A percentile compares a stretch with the other conserved stretches of the same genome.
Conservation (phyloP, 2,797 vertebrate genomes). For the Tachyglossus aculeatus region DNA sequence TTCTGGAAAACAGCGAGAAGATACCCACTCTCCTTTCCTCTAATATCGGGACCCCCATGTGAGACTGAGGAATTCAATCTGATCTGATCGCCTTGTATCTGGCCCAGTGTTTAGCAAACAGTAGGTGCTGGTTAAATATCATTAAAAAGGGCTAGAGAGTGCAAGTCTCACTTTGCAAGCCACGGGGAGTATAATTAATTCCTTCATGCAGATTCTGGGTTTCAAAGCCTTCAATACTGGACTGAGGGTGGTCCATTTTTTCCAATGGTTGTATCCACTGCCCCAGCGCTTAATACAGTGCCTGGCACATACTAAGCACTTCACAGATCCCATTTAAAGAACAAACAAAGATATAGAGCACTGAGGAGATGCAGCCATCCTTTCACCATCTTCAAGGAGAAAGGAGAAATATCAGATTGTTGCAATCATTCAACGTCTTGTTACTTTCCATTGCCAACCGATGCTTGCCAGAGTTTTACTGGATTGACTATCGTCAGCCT, state of each 20-base stretch:
- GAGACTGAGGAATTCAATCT: background rate
- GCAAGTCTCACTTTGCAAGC: background rate
- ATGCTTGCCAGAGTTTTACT: too few relatives aligned
- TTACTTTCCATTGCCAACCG: too few relatives aligned
- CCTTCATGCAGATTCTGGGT: background rate
- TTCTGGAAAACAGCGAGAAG: too few relatives aligned
- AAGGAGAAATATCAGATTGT: too few relatives aligned
- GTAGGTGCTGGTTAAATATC: too few relatives aligned
- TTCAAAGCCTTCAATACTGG: background rate
- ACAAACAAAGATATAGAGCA: background rate
- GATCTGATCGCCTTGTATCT: too few relatives aligned
- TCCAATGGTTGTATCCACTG: background rate
- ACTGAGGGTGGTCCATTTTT: background rate
- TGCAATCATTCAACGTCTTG: too few relatives aligned
- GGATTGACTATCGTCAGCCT: too few relatives aligned
- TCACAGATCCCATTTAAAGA: background rate
- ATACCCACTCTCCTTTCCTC: too few relatives aligned
- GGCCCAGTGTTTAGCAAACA: too few relatives aligned
- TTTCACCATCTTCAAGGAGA: too few relatives aligned
- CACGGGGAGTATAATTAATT: background rate
- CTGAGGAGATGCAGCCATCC: too few relatives aligned
- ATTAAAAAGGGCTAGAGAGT: background rate
- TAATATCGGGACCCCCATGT: background rate
- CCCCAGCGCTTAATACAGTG: background rate
- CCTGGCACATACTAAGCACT: background rate